Conservation (phyloP, 2,113 vertebrate genomes). For the Ibidorhyncha struthersii region DNA sequence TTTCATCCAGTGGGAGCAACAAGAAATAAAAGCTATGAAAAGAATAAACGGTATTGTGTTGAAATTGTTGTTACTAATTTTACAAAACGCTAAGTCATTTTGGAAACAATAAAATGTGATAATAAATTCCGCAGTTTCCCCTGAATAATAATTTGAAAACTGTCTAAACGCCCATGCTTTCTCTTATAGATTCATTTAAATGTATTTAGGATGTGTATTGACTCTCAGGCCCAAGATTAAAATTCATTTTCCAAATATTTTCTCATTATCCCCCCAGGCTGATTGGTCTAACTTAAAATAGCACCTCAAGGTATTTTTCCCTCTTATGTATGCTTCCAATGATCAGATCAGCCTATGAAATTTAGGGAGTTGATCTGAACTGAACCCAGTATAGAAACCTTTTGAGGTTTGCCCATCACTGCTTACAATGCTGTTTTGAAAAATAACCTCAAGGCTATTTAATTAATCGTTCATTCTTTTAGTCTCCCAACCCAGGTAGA, state of each 20-base stretch:
- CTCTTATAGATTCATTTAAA: neutral
- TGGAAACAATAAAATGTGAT: neutral
- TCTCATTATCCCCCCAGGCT: neutral
- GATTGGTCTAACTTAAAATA: neutral
- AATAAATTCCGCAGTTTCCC: neutral
- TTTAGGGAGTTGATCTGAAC: neutral
- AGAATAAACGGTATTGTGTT: neutral
- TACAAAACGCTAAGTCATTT: neutral
- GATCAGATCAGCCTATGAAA: constrained; percentile 7
- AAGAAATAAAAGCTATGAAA: neutral
- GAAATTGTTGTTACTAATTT: neutral
- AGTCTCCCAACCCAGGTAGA: constrained; percentile 51
- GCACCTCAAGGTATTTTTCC: neutral
- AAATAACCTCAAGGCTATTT: constrained; percentile 68
- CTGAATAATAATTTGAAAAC: neutral
- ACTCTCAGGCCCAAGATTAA: neutral
- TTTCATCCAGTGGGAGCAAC: neutral
- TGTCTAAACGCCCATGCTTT: neutral
- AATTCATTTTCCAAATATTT: neutral
- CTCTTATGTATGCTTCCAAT: neutral
- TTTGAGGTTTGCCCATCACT: constrained; percentile 19
- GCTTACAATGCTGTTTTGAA: constrained; percentile 62
- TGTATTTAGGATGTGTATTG: neutral
- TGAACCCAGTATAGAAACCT: constrained; percentile 4
- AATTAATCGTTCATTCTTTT: constrained; percentile 72